Conservation (phyloP, 2,888 invertebrate genomes). For the Lithophane semibrunnea region DNA sequence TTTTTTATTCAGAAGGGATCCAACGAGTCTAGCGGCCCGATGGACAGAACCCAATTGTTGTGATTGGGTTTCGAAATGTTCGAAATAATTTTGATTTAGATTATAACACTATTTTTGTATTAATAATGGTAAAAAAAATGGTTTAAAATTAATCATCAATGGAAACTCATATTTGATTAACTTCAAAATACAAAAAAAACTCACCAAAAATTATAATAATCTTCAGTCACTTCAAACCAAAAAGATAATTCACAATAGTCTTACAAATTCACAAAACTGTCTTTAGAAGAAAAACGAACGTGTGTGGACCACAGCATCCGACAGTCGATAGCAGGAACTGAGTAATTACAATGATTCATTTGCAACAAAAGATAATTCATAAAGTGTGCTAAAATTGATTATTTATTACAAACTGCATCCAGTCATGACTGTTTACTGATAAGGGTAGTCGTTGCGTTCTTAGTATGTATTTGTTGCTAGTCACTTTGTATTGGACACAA, state of each 20-base stretch:
- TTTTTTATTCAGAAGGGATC: no score
- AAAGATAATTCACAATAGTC: neutral
- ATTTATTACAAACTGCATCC: constrained; percentile 32
- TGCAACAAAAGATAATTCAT: constrained; percentile 55
- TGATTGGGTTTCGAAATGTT: neutral
- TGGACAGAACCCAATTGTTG: neutral
- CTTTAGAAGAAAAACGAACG: neutral
- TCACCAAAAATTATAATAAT: constrained; percentile 16
- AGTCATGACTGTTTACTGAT: constrained; percentile 34
- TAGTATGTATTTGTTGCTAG: no score
- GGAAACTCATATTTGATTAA: neutral
- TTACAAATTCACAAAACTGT: constrained; percentile 1
- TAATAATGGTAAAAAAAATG: neutral
- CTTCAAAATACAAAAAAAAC: constrained; percentile 1
- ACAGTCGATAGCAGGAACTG: constrained; percentile 64
- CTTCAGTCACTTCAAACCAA: neutral
- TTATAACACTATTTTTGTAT: neutral
- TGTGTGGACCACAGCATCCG: constrained; percentile 44
- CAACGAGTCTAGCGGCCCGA: neutral
- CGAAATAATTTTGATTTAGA: neutral
- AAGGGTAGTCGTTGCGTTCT: constrained; percentile 3
- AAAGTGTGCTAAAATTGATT: constrained; percentile 54
- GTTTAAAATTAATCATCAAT: neutral
- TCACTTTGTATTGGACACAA: no score
- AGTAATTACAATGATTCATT: constrained; percentile 66